phyloP scores from a whole-genome alignment of 1,140 invertebrate genomes.

The Steinernema feltiae region DNA sequence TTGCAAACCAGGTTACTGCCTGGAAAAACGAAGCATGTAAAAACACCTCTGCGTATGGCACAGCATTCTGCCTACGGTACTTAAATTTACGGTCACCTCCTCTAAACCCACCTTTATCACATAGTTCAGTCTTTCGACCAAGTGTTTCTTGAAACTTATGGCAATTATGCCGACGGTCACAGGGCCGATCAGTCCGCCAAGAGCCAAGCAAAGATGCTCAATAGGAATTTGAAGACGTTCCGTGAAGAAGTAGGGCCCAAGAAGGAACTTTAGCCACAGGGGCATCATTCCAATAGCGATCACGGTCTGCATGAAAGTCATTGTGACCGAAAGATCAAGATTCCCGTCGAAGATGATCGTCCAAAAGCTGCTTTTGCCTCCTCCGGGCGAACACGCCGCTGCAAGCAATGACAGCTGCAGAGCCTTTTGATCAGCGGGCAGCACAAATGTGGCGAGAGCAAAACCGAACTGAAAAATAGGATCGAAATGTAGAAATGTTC shows the following conservation, averaged over 20 bases:
- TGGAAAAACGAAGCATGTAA: conserved; percentile 68
- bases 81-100: too few species aligned
- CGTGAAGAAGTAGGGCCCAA: conserved; percentile 68
- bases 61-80: conserved; percentile 11
- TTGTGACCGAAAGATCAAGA: conserved; percentile 60
- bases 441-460: conserved; percentile 28
- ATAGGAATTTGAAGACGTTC: conserved; percentile 73
- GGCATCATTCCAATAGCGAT: conserved; percentile 81
- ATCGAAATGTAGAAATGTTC: neutral
- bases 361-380: conserved; percentile 61
- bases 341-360: conserved; percentile 61
- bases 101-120: conserved; percentile 63
- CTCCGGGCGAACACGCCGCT: conserved; percentile 60
- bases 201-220: conserved; percentile 68
- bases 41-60: neutral
- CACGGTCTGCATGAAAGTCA: conserved; percentile 71
- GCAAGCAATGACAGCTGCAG: conserved; percentile 60
- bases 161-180: conserved; percentile 69
- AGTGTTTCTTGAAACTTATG: conserved; percentile 41
- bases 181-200: conserved; percentile 72
- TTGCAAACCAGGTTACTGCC: conserved; percentile 72
- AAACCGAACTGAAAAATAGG: conserved; percentile 36
- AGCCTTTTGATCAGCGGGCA: conserved; percentile 46
- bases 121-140: conserved; percentile 18
- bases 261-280: conserved; percentile 81